A percentile compares a stretch with the other conserved stretches of the same genome.
phyloP scores from a whole-genome alignment of 2,888 invertebrate species.

The Athalia circularis region DNA sequence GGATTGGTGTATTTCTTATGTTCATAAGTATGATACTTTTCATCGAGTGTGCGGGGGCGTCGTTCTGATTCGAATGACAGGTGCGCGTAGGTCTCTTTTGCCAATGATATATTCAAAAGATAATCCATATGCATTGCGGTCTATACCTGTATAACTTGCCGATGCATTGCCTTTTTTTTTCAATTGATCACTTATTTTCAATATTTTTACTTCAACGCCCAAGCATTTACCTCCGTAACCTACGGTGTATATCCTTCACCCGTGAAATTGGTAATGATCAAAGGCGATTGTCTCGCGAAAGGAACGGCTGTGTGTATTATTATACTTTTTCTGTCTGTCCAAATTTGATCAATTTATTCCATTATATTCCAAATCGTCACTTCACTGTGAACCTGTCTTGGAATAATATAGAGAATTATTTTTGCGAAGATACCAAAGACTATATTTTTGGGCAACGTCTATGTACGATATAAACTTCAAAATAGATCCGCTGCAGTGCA shows the following conservation, averaged over 20 bases:
- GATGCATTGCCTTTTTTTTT: slow-evolving; percentile 13
- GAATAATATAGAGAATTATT: too few species aligned
- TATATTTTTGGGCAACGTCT: too few species aligned
- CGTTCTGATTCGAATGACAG: slow-evolving; percentile 39
- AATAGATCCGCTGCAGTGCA: too few species aligned
- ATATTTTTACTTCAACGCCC: slow-evolving; percentile 30
- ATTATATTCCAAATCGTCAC: too few species aligned
- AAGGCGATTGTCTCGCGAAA: slow-evolving; percentile 19
- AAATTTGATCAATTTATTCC: too few species aligned
- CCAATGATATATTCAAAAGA: slow-evolving; percentile 36
- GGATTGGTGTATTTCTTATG: slow-evolving; percentile 9
- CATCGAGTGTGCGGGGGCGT: slow-evolving; percentile 10
- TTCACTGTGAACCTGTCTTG: too few species aligned
- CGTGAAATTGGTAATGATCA: slow-evolving; percentile 6
- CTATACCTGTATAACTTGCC: background rate
- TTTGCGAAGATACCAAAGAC: too few species aligned
- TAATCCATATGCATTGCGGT: slow-evolving; percentile 21
- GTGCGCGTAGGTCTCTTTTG: slow-evolving; percentile 41
- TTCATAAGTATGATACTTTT: slow-evolving; percentile 9
- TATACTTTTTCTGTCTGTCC: background rate
- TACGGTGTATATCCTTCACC: background rate
- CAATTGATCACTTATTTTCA: background rate
- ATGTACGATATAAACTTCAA: too few species aligned
- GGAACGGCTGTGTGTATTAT: background rate
- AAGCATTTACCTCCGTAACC: slow-evolving; percentile 2